Base-by-base conservation (phyloP, 2,888 invertebrate species). In the Mylabris sibirica region DNA sequence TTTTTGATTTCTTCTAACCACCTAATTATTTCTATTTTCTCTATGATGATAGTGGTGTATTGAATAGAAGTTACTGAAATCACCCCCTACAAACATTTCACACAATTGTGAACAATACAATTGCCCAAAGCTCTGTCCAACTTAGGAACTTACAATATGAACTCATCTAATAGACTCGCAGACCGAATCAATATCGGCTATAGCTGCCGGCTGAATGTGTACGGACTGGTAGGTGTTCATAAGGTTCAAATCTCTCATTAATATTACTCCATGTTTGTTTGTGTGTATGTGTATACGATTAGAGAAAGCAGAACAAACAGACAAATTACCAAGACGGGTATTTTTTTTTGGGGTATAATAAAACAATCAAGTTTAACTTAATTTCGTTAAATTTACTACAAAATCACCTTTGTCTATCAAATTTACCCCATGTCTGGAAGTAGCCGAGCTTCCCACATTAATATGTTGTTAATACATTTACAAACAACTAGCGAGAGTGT, bases 131-230 rank as follows among this genome's bases (percentile, higher is more conserved):
- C 69, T 61, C 22, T 59, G 66, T 66, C 65, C 65, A 64, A 70
- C 62, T 67, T 70, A 20, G 64, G 59, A 67, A 64, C 62, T 67
- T 70, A 70, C 70, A 70, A 65, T 70, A 67, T 67, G 65, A 67
- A 67, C 70, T 70, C 67, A 67, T 70, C 70, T 70, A 70, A 70
- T 70, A 70, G 67, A 70, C 59, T 67, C 67, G 44, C 44, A 57
- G 30, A 53, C 64, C 60, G 35, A 70, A 70, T 70, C 70, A 67
- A 70, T 70, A 70, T 67, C 70, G 69, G 35, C 44, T 69, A 66
- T 66, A 61, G 64, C 60, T 62, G 20, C 9, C 22, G 49, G 69
- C 49, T 44, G n/a, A 5, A 41, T 65, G n/a, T 24, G 2, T 26
- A 20, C 41, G 30, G 59, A 59, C 44, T 60, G 8, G 20, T 26